These are phyloP conservation scores for Gymnoscopelus braueri DNA, from an alignment of 2,797 vertebrate species.

Conservation along the genomic window DNA sequence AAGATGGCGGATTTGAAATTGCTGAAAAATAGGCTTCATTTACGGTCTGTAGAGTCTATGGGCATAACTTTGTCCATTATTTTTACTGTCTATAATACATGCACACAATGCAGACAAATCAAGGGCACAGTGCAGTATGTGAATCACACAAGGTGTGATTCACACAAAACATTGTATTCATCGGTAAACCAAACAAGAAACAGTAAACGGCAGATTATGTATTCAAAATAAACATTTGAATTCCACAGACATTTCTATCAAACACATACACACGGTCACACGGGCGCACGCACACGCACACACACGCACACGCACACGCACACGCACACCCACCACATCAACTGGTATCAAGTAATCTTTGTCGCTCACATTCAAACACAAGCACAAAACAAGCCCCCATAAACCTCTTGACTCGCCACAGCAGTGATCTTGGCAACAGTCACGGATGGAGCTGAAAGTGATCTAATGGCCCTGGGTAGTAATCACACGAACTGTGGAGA, in stretches of 20 bases:
- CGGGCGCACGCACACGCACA: conserved; percentile 8
- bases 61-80: too few relatives aligned
- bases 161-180: too few relatives aligned
- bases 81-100: background rate
- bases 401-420: conserved; percentile 41
- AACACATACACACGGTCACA: conserved; percentile 10
- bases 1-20: too few relatives aligned
- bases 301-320: conserved; percentile 6
- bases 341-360: conserved; percentile 47
- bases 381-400: conserved; percentile 54
- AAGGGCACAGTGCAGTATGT: too few relatives aligned
- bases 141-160: too few relatives aligned
- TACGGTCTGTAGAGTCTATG: too few relatives aligned
- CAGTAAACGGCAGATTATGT: too few relatives aligned
- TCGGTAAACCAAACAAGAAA: too few relatives aligned
- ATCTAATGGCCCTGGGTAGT: conserved; percentile 59
- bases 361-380: conserved; percentile 48
- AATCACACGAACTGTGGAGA: conserved; percentile 70
- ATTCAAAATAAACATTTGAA: too few relatives aligned
- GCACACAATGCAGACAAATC: background rate
- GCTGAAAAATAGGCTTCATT: too few relatives aligned
- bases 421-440: conserved; percentile 46
- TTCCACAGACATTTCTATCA: background rate
- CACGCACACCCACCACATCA: background rate
- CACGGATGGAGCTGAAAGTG: conserved; percentile 64